Evolutionary conservation across 2,888 invertebrate genomes (phyloP), one percentile per base, ranked within the genome.

Genomic region (Morpho helenor): DNA sequence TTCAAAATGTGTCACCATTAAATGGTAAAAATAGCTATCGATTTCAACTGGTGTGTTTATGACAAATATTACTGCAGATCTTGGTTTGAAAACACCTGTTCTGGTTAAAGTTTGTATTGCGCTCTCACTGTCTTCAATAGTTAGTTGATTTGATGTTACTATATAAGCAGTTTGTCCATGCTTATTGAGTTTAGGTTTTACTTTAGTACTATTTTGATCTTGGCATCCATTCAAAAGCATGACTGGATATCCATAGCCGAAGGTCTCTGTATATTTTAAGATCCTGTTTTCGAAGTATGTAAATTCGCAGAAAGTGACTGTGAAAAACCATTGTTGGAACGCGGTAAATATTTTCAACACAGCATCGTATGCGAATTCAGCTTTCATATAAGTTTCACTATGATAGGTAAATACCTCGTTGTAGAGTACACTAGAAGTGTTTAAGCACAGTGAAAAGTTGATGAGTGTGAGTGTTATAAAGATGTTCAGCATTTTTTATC

Each of bases 261-360:
- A 80, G 52, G 76, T 86, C 67, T 89, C 87, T 0, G 82, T 86
- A 62, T 84, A 84, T 67, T 85, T 86, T 7, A 90, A 69, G 42
- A 90, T 83, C 64, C 83, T 79, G 64, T 87, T 90, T 58, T 90
- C 90, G 55, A 89, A 87, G 63, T 87, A 87, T 7, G 88, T 87
- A 64, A 88, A 89, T 22, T 90, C 84, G 62, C 89, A 89, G 61
- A 87, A 87, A 3, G 86, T 86, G 44, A 89, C 70, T 0, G 90
- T 90, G 61, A 85, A 89, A 61, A 79, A 89, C 87, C 88, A 87
- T 64, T 87, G 87, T 1, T 72, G 73, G 70, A 88, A 88, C 0
- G 84, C 80, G 57, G 79, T 79, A 65, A 82, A 85, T 59, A 89
- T 83, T 75, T 83, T 82, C 4, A 77, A 66, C 42, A 88, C 89